Evolutionary conservation across 2,888 invertebrate species (phyloP), one percentile per base, ranked within the genome.

Genomic region (Bibio marci): DNA sequence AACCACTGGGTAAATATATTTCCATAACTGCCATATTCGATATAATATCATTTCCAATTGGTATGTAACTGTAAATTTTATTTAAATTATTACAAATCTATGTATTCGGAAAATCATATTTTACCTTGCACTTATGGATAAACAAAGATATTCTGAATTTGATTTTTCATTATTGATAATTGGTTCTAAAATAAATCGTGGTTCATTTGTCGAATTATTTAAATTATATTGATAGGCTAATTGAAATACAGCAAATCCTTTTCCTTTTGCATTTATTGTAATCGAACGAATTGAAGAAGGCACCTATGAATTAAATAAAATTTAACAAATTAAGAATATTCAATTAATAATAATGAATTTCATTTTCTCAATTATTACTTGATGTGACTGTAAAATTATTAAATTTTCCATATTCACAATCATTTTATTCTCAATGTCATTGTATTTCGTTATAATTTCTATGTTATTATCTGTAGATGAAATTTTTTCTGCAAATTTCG

Each of bases 21-120:
- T 90, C 88, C 70, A 92, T 80, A 1, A 92, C 78, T 6, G 88
- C 83, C 76, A 92, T 80, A 48, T 92, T 92, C 46, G 61, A 62
- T 26, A 54, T 52, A 41, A 77, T 76, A 22, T 53, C 46, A 43
- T 54, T 57, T 12, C 55, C 56, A 6, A 57, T 52, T 10, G 58
- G 53, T 3, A 58, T 52, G 40, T 57, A 61, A 35, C 59, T 55
- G n/a, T 3, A 34, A 35, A 36, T 30, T 14, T 32, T 4, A 25
- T 38, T 36, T 32, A 30, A 27, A 35, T 28, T 18, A 10, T 18
- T 28, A 39, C 15, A 12, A 7, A n/a, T 11, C 14, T 25, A 11
- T 22, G 2, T 30, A 10, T 13, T 3, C 18, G 4, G 8, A 18
- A 18, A 10, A 17, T n/a, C 18, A 32, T 17, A 3, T 22, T 22